These are phyloP conservation scores for Siphlonurus alternatus DNA, from an alignment of 2,888 invertebrate species.

Conservation along the genomic window DNA sequence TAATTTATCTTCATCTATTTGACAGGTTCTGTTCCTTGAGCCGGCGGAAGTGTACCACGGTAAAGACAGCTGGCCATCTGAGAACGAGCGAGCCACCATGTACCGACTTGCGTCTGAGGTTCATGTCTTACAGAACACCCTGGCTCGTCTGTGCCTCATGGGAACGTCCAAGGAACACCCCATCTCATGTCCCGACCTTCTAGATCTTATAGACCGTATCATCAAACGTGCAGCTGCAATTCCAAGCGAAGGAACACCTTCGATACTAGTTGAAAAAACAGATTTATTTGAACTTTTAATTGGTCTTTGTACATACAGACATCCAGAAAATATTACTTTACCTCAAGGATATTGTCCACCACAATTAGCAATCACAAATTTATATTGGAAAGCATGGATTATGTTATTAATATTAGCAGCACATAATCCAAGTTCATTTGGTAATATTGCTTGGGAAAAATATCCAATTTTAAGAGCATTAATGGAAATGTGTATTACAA, in stretches of 20 bases:
- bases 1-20: too few species aligned
- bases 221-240: constrained; percentile 70
- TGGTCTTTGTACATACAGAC: constrained; percentile 77
- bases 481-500: constrained; percentile 95
- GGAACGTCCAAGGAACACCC: constrained; percentile 68
- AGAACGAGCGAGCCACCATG: constrained; percentile 64
- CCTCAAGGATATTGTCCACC: constrained; percentile 77
- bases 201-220: constrained; percentile 72
- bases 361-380: constrained; percentile 70
- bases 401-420: constrained; percentile 76
- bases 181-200: constrained; percentile 60
- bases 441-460: constrained; percentile 69
- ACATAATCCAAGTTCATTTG: constrained; percentile 80
- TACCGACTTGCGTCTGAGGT: constrained; percentile 74
- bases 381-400: constrained; percentile 92
- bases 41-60: constrained; percentile 64
- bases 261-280: constrained; percentile 57
- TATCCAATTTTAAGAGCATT: constrained; percentile 81
- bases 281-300: constrained; percentile 82
- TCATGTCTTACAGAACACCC: constrained; percentile 69
- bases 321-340: constrained; percentile 80
- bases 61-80: constrained; percentile 72
- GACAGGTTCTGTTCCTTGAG: constrained; percentile 23
- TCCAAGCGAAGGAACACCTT: constrained; percentile 45
- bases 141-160: constrained; percentile 65